phyloP scores from a whole-genome alignment of 2,113 vertebrate species.

The Anguilla rostrata region DNA sequence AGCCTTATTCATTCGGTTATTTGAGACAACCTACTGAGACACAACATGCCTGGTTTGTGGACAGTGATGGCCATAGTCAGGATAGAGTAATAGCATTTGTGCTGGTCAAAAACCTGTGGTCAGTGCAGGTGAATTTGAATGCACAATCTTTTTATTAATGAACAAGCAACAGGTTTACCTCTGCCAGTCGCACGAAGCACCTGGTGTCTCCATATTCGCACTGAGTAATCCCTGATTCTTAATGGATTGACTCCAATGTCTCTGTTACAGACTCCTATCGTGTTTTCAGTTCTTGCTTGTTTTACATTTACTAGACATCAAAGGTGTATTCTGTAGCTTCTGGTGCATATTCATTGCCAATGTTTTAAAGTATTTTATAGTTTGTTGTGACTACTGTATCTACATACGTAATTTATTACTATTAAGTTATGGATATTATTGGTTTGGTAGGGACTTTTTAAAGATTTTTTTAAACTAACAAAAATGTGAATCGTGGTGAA shows the following conservation, averaged over 20 bases:
- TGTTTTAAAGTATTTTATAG: slow-evolving; percentile 20
- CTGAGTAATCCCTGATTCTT: not conserved
- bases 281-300: not conserved
- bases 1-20: slow-evolving; percentile 69
- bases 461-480: too few species aligned
- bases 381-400: not conserved
- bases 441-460: not conserved
- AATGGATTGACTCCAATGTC: not conserved
- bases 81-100: too few species aligned
- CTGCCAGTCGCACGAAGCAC: not conserved
- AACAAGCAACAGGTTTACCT: not conserved
- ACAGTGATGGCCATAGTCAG: not conserved
- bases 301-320: not conserved
- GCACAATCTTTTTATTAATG: not conserved
- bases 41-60: slow-evolving; percentile 27
- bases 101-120: not conserved
- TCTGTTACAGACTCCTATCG: not conserved
- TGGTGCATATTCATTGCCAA: slow-evolving; percentile 10
- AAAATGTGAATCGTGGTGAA: too few species aligned
- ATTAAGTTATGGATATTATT: not conserved
- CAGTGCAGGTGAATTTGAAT: not conserved
- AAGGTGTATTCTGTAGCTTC: not conserved
- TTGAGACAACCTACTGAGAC: slow-evolving; percentile 50
- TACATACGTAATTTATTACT: not conserved
- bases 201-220: not conserved